A percentile compares a stretch with the other conserved stretches of the same genome.
Evolutionary conservation across 2,888 invertebrate genomes (phyloP).

Genomic region (Lepetodrilus schrolli): DNA sequence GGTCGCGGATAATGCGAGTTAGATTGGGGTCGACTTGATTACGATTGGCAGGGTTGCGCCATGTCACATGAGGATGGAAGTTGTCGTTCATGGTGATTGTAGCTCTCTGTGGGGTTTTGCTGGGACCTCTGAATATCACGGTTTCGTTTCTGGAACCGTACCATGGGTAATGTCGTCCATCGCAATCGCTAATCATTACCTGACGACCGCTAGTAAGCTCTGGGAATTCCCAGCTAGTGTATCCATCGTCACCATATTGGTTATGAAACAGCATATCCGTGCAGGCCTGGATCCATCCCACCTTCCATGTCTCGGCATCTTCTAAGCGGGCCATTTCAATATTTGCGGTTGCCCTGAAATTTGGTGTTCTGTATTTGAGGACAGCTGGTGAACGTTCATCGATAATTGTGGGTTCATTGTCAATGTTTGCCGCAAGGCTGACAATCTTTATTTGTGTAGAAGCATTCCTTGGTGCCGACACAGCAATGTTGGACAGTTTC

Average conservation of each 20-base stretch:
- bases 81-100: constrained; percentile 75
- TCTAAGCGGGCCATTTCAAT: constrained; percentile 72
- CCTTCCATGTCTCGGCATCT: constrained; percentile 70
- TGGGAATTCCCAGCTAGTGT: constrained; percentile 75
- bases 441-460: constrained; percentile 56
- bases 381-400: constrained; percentile 71
- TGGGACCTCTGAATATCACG: constrained; percentile 69
- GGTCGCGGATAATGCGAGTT: constrained; percentile 72
- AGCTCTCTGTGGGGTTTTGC: constrained; percentile 64
- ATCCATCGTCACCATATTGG: constrained; percentile 73
- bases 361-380: constrained; percentile 72
- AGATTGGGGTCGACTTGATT: constrained; percentile 69
- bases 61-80: constrained; percentile 75
- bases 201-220: constrained; percentile 72
- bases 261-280: constrained; percentile 75
- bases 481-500: constrained; percentile 43
- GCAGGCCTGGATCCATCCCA: constrained; percentile 76
- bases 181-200: constrained; percentile 75
- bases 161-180: constrained; percentile 75
- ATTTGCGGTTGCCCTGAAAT: constrained; percentile 73
- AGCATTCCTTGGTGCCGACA: constrained; percentile 48
- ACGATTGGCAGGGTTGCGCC: constrained; percentile 73
- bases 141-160: constrained; percentile 74
- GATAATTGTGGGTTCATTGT: constrained; percentile 69
- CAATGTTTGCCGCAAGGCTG: constrained; percentile 67